Conservation (phyloP, 2,888 invertebrate genomes). For the Carcina quercana region DNA sequence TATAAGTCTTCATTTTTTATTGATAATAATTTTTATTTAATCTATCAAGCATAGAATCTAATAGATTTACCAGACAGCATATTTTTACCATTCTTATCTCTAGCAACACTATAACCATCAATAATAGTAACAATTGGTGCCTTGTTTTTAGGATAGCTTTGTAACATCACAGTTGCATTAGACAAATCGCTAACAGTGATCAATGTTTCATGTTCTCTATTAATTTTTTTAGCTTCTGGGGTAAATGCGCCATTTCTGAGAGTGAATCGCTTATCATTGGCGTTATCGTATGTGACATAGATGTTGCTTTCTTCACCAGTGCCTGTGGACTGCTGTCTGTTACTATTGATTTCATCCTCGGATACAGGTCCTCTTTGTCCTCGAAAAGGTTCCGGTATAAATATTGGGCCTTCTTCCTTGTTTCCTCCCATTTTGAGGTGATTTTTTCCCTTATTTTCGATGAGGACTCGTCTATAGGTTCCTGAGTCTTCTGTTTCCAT, state of each 20-base stretch:
- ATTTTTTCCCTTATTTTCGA: slow-evolving; percentile 38
- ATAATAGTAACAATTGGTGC: slow-evolving; percentile 47
- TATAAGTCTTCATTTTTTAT: slow-evolving; percentile 5
- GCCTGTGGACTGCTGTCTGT: slow-evolving; percentile 41
- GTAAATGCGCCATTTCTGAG: slow-evolving; percentile 51
- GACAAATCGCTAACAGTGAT: slow-evolving; percentile 22
- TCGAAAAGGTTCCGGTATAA: slow-evolving; percentile 53
- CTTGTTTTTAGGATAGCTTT: slow-evolving; percentile 25
- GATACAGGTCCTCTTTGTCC: slow-evolving; percentile 47
- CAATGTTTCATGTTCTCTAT: slow-evolving; percentile 53
- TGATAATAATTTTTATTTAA: slow-evolving; percentile 5
- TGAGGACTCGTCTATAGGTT: slow-evolving; percentile 29
- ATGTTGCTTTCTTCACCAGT: slow-evolving; percentile 42
- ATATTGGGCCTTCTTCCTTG: slow-evolving; percentile 50
- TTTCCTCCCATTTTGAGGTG: slow-evolving; percentile 45
- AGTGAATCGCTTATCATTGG: slow-evolving; percentile 59
- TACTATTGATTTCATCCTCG: slow-evolving; percentile 33
- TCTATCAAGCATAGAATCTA: slow-evolving; percentile 35
- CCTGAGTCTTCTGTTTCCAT: slow-evolving; percentile 26
- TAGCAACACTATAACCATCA: slow-evolving; percentile 62
- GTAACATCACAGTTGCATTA: slow-evolving; percentile 18
- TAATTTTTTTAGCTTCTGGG: slow-evolving; percentile 54
- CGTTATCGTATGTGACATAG: slow-evolving; percentile 43
- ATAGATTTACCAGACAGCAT: slow-evolving; percentile 49
- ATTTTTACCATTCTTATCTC: slow-evolving; percentile 58